Evolutionary conservation across 2,113 vertebrate genomes (phyloP).

Genomic region (Caranx melampygus): DNA sequence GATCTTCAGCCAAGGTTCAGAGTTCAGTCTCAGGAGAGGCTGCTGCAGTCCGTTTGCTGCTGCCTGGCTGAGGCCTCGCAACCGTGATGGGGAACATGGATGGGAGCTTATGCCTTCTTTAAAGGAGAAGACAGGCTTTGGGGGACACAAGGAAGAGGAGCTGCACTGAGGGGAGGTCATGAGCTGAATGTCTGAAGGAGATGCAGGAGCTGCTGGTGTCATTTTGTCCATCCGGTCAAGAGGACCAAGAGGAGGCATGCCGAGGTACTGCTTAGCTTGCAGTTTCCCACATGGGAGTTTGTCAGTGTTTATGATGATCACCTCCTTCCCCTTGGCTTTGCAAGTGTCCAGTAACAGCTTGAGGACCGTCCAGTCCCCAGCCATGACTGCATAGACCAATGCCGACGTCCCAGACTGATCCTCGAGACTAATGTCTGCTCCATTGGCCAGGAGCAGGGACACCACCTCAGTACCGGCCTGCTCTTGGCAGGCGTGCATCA

Average conservation of each 20-base stretch:
- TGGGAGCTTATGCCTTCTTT: constrained; percentile 75
- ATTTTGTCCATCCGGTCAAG: constrained; percentile 66
- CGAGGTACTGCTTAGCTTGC: constrained; percentile 87
- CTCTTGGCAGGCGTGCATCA: constrained; percentile 93
- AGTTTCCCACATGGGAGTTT: constrained; percentile 83
- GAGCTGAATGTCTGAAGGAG: constrained; percentile 88
- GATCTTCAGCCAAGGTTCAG: constrained; percentile 88
- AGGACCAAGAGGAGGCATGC: constrained; percentile 77
- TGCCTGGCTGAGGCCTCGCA: constrained; percentile 48
- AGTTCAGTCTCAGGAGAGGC: constrained; percentile 81
- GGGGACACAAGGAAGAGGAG: constrained; percentile 44
- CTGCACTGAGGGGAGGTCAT: constrained; percentile 73
- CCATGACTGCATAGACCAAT: constrained; percentile 89
- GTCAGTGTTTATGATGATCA: constrained; percentile 92
- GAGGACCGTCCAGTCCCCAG: constrained; percentile 87
- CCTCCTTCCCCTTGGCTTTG: constrained; percentile 91
- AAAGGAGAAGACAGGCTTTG: constrained; percentile 74
- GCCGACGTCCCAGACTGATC: constrained; percentile 89
- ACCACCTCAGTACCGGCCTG: constrained; percentile 87
- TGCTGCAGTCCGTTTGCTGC: constrained; percentile 70
- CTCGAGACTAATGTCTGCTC: constrained; percentile 90
- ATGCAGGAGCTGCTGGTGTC: constrained; percentile 61
- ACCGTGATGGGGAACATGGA: constrained; percentile 76
- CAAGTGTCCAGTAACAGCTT: constrained; percentile 90
- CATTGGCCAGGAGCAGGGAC: constrained; percentile 86